Evolutionary conservation across 2,113 vertebrate species (phyloP), one percentile per base, ranked within the genome.

Genomic region (Seriola quinqueradiata): DNA sequence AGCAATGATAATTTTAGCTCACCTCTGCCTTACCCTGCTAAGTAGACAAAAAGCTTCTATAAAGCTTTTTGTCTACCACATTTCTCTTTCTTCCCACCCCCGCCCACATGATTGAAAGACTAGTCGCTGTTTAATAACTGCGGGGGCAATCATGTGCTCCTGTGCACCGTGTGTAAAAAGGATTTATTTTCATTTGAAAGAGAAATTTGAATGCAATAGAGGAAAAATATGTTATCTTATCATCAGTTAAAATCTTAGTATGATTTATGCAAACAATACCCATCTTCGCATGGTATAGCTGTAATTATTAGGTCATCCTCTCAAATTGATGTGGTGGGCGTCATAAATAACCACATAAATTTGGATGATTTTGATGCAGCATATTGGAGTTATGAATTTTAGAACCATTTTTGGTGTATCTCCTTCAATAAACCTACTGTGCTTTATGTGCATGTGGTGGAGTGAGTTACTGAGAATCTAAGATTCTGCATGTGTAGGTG

Each of bases 121-220:
- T 71, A 75, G 48, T 70, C 7, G 8, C 57, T 68, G 63, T 79
- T 83, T 59, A 72, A 65, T 63, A 70, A 70, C 40, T 55, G 61
- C 16, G 10, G 48, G 73, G 46, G 79, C 60, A 82, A 55, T 85
- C 69, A 73, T 77, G 68, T 46, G 46, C 44, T 64, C 63, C 77
- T 87, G 61, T 50, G 36, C 77, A 64, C 28, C 42, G 42, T 17
- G 14, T 69, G 13, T 54, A 46, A 83, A 83, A 61, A 68, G 8
- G 28, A 84, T 78, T 81, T 38, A 76, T 86, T 90, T 85, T 84
- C 11, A 55, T 50, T 77, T 66, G 61, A 83, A 83, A 73, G 63
- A 71, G 40, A 55, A 25, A 65, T 79, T 81, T 74, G 28, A 88
- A 82, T 61, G 32, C n/a, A 57, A 3, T 44, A 21, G 21, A 65